Base-by-base conservation (phyloP, 2,888 invertebrate species). In the Bembecia ichneumoniformis region DNA sequence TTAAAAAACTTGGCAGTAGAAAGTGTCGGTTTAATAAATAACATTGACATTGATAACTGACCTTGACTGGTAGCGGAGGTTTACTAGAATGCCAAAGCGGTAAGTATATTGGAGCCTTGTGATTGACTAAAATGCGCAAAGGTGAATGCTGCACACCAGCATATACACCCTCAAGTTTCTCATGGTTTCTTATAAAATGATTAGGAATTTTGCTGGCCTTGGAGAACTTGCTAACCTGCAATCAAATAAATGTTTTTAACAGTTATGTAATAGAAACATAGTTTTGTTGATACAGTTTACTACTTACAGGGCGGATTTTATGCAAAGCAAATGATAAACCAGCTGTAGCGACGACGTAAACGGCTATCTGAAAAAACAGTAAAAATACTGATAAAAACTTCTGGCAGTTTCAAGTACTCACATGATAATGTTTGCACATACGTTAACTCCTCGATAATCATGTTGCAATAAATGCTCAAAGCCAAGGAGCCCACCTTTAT, bases 221-320 rank as follows among this genome's bases (percentile, higher is more conserved):
- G 35, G 87, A 88, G 67, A 90, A 91, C 75, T 89, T 91, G 70
- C 90, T 88, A 67, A 91, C 87, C 91, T 91, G 66, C 57, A 66
- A 28, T 7, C 62, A 59, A 47, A 60, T 58, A 49, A 51, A 50
- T 15, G 44, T 10, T 16, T 56, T 52, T 55, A 55, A 50, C 57
- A 66, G 71, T 83, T 82, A 82, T 82, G 74, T 83, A 82, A 83
- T 75, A 51, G 54, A 58, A 54, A 46, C 51, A 64, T 55, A 58
- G 59, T 47, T 54, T 44, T 35, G 40, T 51, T 13, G 48, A 4
- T 44, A 47, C 3, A 46, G 47, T 47, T 36, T 44, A 16, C 52
- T 63, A 84, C 79, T 75, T 82, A 91, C 90, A 66, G 91, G 91
- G 64, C 90, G 87, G 55, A 90, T 88, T 75, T 82, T 89, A 63